Evolutionary conservation across 2,888 invertebrate species (phyloP).

Genomic region (Netelia melanura): DNA sequence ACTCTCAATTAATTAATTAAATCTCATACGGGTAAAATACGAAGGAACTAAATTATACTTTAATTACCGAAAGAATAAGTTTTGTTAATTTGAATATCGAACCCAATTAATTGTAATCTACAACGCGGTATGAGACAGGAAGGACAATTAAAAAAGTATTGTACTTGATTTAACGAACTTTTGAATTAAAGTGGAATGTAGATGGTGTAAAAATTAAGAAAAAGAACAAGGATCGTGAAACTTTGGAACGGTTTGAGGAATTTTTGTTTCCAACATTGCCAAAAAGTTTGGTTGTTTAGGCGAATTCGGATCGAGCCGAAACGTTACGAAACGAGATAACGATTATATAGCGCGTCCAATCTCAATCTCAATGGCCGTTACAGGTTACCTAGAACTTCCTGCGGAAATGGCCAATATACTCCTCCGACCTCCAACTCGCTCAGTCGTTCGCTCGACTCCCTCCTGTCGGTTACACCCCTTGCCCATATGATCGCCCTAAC

Average conservation of each 20-base stretch:
- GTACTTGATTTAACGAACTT: too few relatives aligned
- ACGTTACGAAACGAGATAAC: slow-evolving; percentile 79
- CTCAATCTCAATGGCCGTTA: slow-evolving; percentile 82
- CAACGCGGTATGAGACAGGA: too few relatives aligned
- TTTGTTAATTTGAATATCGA: too few relatives aligned
- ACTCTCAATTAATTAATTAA: too few relatives aligned
- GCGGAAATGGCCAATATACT: slow-evolving; percentile 83
- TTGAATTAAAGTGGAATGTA: too few relatives aligned
- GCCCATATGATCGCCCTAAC: slow-evolving; percentile 79
- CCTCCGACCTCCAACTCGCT: slow-evolving; percentile 81
- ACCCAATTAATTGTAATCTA: too few relatives aligned
- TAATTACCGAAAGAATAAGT: too few relatives aligned
- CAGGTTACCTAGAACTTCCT: slow-evolving; percentile 83
- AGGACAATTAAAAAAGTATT: too few relatives aligned
- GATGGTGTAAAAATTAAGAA: too few relatives aligned
- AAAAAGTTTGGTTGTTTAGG: slow-evolving; percentile 42
- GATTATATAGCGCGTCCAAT: slow-evolving; percentile 80
- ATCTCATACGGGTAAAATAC: too few relatives aligned
- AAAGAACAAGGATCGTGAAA: not conserved
- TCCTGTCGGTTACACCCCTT: slow-evolving; percentile 77
- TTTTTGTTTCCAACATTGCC: not conserved
- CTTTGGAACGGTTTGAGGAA: not conserved
- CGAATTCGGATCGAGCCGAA: slow-evolving; percentile 70
- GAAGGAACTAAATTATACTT: too few relatives aligned
- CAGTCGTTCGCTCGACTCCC: slow-evolving; percentile 75